Base-by-base conservation (phyloP, 1,140 invertebrate species). In the Odontomachus brunneus region DNA sequence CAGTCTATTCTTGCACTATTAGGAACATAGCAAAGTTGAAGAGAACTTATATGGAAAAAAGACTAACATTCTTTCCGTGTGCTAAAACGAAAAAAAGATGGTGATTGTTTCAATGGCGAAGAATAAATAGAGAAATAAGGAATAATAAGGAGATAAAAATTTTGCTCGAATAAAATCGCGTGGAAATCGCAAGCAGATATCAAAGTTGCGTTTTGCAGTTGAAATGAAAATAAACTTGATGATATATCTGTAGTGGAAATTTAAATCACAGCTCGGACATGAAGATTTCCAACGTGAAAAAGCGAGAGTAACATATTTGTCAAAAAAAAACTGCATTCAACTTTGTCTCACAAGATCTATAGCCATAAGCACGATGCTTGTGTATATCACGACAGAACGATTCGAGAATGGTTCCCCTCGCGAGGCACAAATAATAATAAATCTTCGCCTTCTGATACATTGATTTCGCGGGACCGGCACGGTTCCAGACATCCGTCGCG, bases 341-440 rank as follows among this genome's bases (percentile, higher is more conserved):
- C 69, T 57, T 78, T 78, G 14, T 48, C 22, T 26, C 29, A 19
- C n/a, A n/a, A 22, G n/a, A 66, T 53, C 65, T 24, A 29, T 11
- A 17, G 29, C 1, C 44, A 14, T 4, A 38, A 55, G 12, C n/a
- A 15, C 7, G n/a, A 24, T 17, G 22, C 14, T 44, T n/a, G 19
- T 38, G 17, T 49, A 57, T 24, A 17, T 53, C 19, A 29, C 15
- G 17, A 66, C 38, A 44, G n/a, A 19, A 57, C n/a, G 33, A 29
- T 29, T 44, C 38, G 38, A 33, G 51, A 49, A 49, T 83, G 24
- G 22, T 11, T 53, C 9, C 24, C 14, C 63, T 51, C 38, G 49
- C n/a, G n/a, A n/a, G n/a, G n/a, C n/a, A 22, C 33, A 74, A 84
- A 84, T 74, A 82, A 73, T 82, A 82, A 74, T 84, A 84, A 73